phyloP scores from a whole-genome alignment of 2,888 invertebrate species.

The Lacanobia oleracea region DNA sequence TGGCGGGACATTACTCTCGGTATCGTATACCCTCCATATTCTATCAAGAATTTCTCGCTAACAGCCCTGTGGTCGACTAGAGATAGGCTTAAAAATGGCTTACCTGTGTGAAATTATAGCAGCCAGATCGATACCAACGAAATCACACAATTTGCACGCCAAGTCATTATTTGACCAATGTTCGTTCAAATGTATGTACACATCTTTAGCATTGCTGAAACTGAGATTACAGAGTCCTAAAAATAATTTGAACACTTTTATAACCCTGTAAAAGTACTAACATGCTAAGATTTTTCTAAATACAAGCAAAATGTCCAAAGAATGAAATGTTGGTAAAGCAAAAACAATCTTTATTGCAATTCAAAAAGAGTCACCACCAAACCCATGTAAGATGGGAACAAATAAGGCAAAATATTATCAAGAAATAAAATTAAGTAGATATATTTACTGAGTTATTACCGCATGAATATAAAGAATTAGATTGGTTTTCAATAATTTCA shows the following conservation, averaged over 20 bases:
- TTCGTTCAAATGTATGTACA: slow-evolving; percentile 63
- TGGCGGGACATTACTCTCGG: too few relatives aligned
- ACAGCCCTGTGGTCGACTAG: background rate
- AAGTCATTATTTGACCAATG: slow-evolving; percentile 76
- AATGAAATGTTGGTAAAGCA: background rate
- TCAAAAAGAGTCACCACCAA: background rate
- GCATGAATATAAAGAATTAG: slow-evolving; percentile 6
- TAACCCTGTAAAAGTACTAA: background rate
- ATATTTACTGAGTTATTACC: slow-evolving; percentile 38
- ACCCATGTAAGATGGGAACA: background rate
- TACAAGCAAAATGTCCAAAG: background rate
- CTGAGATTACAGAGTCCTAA: slow-evolving; percentile 60
- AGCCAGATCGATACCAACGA: slow-evolving; percentile 76
- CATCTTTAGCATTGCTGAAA: slow-evolving; percentile 3
- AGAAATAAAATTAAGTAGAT: background rate
- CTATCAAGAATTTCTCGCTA: background rate
- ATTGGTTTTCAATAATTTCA: background rate
- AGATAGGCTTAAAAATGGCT: background rate
- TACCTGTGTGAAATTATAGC: slow-evolving; percentile 78
- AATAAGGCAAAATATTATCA: background rate
- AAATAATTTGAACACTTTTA: background rate
- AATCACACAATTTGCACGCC: slow-evolving; percentile 76
- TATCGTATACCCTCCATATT: background rate
- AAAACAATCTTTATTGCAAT: background rate
- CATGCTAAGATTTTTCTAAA: background rate